These are phyloP conservation scores for Myiagra hebetior DNA, from an alignment of 2,113 vertebrate species.

Conservation along the genomic window DNA sequence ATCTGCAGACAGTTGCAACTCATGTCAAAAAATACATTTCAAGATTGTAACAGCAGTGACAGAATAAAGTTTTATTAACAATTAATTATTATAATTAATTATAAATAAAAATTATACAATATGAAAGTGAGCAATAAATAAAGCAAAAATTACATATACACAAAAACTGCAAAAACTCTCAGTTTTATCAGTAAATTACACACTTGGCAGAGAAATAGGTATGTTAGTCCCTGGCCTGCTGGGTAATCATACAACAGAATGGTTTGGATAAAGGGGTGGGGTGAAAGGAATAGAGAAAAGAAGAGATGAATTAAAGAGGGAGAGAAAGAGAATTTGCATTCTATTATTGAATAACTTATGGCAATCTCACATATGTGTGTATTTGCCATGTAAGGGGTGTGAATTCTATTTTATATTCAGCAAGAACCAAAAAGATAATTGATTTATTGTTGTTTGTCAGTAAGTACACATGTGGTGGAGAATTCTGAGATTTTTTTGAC, in stretches of 20 bases:
- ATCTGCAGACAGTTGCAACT: background rate
- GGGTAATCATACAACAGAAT: background rate
- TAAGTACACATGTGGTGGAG: background rate
- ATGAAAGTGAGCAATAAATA: background rate
- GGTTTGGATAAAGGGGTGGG: background rate
- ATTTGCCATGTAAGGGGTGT: background rate
- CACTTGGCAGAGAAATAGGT: background rate
- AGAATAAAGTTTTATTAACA: background rate
- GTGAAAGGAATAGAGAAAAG: background rate
- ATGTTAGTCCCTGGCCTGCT: background rate
- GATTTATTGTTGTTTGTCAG: background rate
- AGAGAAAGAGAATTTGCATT: background rate
- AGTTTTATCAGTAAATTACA: background rate
- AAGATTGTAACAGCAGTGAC: background rate
- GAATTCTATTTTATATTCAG: background rate
- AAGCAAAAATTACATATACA: background rate
- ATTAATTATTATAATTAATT: background rate
- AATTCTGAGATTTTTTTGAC: background rate
- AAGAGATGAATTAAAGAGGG: background rate
- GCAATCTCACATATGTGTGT: background rate
- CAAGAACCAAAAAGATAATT: background rate
- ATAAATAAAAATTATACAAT: background rate
- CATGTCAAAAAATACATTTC: background rate
- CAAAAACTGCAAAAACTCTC: background rate
- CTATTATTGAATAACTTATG: background rate